Conservation (phyloP, 2,113 vertebrate species). For the Semicossyphus pulcher region DNA sequence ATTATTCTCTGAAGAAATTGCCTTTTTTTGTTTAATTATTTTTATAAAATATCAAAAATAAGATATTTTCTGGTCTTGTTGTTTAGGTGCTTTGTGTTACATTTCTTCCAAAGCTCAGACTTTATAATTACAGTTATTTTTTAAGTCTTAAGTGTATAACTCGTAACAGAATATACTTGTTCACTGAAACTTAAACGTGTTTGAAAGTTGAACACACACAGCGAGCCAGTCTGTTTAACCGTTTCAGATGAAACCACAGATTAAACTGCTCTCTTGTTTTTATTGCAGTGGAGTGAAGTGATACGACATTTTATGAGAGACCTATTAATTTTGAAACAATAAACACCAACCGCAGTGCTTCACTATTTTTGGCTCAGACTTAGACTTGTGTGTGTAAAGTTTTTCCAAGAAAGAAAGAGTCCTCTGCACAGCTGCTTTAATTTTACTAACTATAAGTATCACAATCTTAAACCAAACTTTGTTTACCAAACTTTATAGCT, state of each 20-base stretch:
- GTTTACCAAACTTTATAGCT: too few relatives aligned
- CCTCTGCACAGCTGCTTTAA: neutral
- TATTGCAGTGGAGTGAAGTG: constrained; percentile 10
- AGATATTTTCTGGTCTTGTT: too few relatives aligned
- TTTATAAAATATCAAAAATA: too few relatives aligned
- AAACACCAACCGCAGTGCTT: constrained; percentile 39
- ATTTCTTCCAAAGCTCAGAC: too few relatives aligned
- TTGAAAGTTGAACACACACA: constrained; percentile 26
- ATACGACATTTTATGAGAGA: constrained; percentile 43
- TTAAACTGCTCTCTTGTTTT: constrained; percentile 24
- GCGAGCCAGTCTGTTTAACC: neutral
- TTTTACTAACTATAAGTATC: too few relatives aligned
- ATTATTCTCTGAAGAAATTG: neutral
- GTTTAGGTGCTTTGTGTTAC: too few relatives aligned
- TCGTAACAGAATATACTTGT: neutral
- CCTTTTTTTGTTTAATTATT: too few relatives aligned
- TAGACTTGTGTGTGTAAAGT: constrained; percentile 9
- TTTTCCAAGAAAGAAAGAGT: constrained; percentile 9
- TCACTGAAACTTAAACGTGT: neutral
- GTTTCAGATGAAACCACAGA: constrained; percentile 34
- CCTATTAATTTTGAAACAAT: constrained; percentile 42
- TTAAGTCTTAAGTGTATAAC: neutral
- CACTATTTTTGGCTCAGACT: constrained; percentile 41
- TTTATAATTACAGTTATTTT: too few relatives aligned
- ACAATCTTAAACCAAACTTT: too few relatives aligned